Percentiles rank a stretch among this genome's conserved stretches.
phyloP scores from a whole-genome alignment of 2,888 invertebrate species.

The Pseudococcus jackbeardsleyi region DNA sequence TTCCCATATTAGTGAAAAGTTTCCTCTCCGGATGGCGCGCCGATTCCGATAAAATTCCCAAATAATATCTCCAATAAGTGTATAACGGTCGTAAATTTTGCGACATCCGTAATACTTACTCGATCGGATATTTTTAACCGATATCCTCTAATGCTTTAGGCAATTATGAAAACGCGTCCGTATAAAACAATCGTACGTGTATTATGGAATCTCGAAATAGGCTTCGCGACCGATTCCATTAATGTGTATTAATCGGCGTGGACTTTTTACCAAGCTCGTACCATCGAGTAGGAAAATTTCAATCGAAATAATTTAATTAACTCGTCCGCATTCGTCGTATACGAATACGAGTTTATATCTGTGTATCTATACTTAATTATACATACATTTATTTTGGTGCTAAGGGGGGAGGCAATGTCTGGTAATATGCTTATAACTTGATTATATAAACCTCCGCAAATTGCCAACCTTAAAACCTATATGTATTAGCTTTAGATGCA shows the following conservation, averaged over 20 bases:
- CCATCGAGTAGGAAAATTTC: slow-evolving; percentile 8
- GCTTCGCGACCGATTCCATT: neutral
- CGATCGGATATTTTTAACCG: slow-evolving; percentile 24
- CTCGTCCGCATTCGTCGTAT: neutral
- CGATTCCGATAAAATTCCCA: neutral
- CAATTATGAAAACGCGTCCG: slow-evolving; percentile 29
- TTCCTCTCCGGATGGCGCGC: neutral
- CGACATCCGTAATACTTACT: slow-evolving; percentile 3
- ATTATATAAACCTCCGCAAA: slow-evolving; percentile 49
- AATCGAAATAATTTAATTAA: slow-evolving; percentile 62
- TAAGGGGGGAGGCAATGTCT: slow-evolving; percentile 8
- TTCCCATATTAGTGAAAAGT: neutral
- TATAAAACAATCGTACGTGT: neutral
- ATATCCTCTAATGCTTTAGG: slow-evolving; percentile 14
- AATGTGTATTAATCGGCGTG: slow-evolving; percentile 18
- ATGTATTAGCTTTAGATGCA: slow-evolving; percentile 44
- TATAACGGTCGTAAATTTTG: slow-evolving; percentile 36
- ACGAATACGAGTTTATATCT: neutral
- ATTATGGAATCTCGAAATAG: neutral
- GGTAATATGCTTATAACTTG: slow-evolving; percentile 54
- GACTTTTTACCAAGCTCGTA: neutral
- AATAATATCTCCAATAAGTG: slow-evolving; percentile 42
- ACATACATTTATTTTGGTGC: neutral
- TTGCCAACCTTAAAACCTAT: slow-evolving; percentile 24
- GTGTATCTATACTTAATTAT: slow-evolving; percentile 45